Evolutionary conservation across 1,140 invertebrate genomes (phyloP).

Genomic region (Radopholus similis): DNA sequence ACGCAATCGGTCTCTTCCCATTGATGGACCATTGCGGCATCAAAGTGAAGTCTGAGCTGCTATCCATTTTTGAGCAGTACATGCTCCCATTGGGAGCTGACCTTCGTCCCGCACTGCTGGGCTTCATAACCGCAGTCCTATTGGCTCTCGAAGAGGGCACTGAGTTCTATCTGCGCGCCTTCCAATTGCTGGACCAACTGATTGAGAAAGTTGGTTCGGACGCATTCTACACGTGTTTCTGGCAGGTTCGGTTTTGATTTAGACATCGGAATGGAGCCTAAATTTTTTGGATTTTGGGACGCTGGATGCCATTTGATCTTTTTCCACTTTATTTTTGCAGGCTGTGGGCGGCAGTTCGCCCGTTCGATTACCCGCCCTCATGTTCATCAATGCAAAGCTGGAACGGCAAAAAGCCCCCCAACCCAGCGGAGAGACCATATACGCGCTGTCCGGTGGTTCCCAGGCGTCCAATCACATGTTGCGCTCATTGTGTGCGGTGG

Average conservation of each 20-base stretch:
- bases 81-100: constrained; percentile 78
- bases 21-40: constrained; percentile 82
- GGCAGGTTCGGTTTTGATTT: constrained; percentile 66
- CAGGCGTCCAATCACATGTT: constrained; percentile 71
- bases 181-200: constrained; percentile 73
- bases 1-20: constrained; percentile 74
- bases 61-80: constrained; percentile 85
- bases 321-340: constrained; percentile 15
- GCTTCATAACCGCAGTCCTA: constrained; percentile 78
- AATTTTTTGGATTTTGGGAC: constrained; percentile 3
- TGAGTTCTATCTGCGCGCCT: constrained; percentile 81
- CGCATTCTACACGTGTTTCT: constrained; percentile 81
- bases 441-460: constrained; percentile 72
- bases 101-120: constrained; percentile 77
- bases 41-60: constrained; percentile 72
- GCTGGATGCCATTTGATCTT: not conserved
- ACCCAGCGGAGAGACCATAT: constrained; percentile 77
- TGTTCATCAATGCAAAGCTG: constrained; percentile 76
- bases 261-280: not conserved
- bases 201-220: constrained; percentile 74
- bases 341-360: constrained; percentile 76
- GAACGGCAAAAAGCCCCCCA: constrained; percentile 69
- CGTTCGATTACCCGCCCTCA: constrained; percentile 78
- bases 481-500: constrained; percentile 61
- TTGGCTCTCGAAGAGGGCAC: constrained; percentile 84